These are phyloP conservation scores for Onychostoma macrolepis DNA, from an alignment of 2,113 vertebrate species.

Conservation along the genomic window DNA sequence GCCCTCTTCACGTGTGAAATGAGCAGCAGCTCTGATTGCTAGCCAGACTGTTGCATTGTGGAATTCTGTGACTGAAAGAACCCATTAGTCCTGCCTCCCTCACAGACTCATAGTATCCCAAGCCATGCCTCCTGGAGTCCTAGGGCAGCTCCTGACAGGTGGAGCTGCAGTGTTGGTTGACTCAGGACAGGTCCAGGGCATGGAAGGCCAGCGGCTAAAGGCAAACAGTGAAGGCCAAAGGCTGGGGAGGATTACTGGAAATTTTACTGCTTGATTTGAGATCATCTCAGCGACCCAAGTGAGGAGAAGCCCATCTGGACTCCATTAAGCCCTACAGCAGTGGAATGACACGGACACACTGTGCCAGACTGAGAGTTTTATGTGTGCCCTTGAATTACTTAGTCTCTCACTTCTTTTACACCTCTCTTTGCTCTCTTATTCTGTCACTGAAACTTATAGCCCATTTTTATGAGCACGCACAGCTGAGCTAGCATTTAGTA, in stretches of 20 bases:
- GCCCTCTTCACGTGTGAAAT: neutral
- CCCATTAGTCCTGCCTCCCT: neutral
- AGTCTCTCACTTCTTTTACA: slow-evolving; percentile 27
- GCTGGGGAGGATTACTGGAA: slow-evolving; percentile 33
- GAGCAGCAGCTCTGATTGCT: neutral
- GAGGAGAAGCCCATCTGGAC: slow-evolving; percentile 44
- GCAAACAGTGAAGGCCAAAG: slow-evolving; percentile 4
- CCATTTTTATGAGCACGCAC: slow-evolving; percentile 25
- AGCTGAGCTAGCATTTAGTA: neutral
- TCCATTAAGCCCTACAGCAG: slow-evolving; percentile 45
- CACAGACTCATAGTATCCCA: neutral
- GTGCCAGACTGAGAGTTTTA: slow-evolving; percentile 45
- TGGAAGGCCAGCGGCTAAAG: neutral
- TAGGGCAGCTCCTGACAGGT: neutral
- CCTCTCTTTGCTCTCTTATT: slow-evolving; percentile 14
- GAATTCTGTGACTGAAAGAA: neutral
- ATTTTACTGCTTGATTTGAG: slow-evolving; percentile 29
- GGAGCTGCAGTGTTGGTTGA: neutral
- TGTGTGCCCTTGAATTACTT: slow-evolving; percentile 25
- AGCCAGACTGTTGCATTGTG: neutral
- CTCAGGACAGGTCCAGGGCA: neutral
- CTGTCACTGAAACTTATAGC: neutral
- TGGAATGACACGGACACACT: slow-evolving; percentile 26
- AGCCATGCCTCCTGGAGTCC: neutral
- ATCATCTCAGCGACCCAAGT: slow-evolving; percentile 29